Evolutionary conservation across 2,113 vertebrate species (phyloP).

Genomic region (Prietella phreatophila): DNA sequence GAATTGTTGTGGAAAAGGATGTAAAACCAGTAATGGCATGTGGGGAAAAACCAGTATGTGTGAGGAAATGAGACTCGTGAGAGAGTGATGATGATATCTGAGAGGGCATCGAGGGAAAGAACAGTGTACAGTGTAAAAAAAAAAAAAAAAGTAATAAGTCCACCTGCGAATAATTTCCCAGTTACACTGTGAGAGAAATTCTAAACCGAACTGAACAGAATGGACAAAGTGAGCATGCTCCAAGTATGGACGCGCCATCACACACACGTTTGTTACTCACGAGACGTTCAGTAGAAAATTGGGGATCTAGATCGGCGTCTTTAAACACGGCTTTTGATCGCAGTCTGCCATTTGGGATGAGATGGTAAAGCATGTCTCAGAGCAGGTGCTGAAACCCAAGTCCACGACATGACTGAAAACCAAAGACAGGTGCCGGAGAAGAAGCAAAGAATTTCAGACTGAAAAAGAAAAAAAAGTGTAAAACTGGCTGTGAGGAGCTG

Average conservation of each 20-base stretch:
- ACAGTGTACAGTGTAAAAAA: not conserved
- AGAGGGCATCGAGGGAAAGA: not conserved
- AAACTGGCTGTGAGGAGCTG: not conserved
- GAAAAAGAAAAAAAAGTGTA: no score
- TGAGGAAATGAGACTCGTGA: not conserved
- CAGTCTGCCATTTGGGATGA: not conserved
- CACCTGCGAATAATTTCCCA: no score
- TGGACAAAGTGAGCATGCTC: not conserved
- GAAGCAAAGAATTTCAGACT: no score
- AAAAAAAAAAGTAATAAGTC: no score
- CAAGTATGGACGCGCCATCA: not conserved
- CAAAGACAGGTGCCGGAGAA: not conserved
- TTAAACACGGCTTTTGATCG: conserved; percentile 19
- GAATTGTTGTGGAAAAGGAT: not conserved
- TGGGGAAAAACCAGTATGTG: not conserved
- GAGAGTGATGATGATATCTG: not conserved
- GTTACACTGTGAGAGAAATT: no score
- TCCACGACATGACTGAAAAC: conserved; percentile 19
- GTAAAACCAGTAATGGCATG: not conserved
- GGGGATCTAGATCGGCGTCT: not conserved
- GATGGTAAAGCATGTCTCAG: conserved; percentile 16
- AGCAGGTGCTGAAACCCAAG: not conserved
- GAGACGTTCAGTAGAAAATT: not conserved
- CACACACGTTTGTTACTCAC: not conserved
- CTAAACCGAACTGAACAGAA: not conserved